A percentile compares a stretch with the other conserved stretches of the same genome.
phyloP scores from a whole-genome alignment of 2,797 vertebrate species.

The Rallus crepitans region DNA sequence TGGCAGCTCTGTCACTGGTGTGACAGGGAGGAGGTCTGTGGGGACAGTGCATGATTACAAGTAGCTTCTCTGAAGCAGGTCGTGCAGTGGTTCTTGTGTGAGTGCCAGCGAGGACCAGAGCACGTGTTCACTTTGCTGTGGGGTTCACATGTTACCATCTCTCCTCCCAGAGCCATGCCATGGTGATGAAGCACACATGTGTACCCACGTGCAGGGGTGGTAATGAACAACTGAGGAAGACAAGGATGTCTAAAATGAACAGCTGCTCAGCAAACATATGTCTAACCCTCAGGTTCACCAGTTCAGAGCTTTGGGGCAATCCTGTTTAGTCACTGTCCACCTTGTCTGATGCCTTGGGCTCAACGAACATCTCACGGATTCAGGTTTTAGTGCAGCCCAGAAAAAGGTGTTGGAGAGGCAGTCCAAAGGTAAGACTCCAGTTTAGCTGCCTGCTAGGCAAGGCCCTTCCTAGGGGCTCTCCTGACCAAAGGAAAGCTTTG shows the following conservation, averaged over 20 bases:
- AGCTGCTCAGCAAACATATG: accelerated
- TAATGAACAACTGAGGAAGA: neutral
- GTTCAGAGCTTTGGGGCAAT: neutral
- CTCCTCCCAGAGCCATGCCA: neutral
- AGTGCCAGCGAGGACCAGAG: neutral
- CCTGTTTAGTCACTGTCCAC: neutral
- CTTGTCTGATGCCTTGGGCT: accelerated
- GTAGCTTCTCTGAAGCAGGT: neutral
- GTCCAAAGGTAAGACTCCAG: neutral
- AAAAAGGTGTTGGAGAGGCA: neutral
- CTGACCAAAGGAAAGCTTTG: neutral
- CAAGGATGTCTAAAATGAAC: neutral
- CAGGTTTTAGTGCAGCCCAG: neutral
- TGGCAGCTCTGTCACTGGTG: accelerated
- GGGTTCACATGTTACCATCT: accelerated
- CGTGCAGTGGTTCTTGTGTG: neutral
- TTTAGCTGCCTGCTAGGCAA: neutral
- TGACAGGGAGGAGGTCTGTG: neutral
- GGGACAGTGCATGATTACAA: neutral
- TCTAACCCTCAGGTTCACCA: neutral
- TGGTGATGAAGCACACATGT: accelerated
- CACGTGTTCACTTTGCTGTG: neutral
- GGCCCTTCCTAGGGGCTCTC: neutral
- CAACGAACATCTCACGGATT: neutral
- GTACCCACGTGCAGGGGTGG: neutral